A percentile compares a stretch with the other conserved stretches of the same genome.
These are phyloP conservation scores for Zosterops borbonicus DNA, from an alignment of 2,113 vertebrate genomes.

Conservation along the genomic window DNA sequence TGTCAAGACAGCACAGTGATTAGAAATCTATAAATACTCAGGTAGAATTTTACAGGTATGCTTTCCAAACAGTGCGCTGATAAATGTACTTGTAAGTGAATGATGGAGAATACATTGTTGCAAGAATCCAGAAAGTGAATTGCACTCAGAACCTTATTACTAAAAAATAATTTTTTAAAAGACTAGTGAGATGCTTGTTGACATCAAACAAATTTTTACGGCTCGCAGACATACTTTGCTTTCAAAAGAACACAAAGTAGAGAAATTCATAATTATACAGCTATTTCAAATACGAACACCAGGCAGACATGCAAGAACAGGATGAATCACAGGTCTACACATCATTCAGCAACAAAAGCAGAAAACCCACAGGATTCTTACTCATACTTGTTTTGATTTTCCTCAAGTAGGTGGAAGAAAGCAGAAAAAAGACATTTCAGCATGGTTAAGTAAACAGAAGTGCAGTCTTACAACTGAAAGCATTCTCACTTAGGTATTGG, in stretches of 20 bases:
- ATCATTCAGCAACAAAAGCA: background rate
- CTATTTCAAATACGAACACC: background rate
- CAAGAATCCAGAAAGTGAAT: background rate
- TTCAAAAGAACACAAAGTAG: background rate
- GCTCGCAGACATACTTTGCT: background rate
- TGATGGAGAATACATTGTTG: background rate
- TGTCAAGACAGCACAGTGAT: background rate
- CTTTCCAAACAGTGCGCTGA: background rate
- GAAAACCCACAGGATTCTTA: background rate
- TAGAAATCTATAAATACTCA: background rate
- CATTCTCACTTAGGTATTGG: background rate
- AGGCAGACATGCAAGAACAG: background rate
- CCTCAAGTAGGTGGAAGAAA: background rate
- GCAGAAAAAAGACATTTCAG: background rate
- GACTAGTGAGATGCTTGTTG: background rate
- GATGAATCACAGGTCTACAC: background rate
- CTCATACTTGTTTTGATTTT: background rate
- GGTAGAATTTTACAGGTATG: background rate
- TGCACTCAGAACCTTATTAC: background rate
- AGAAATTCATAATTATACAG: background rate
- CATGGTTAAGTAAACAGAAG: background rate
- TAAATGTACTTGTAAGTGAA: background rate
- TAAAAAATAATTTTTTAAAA: background rate
- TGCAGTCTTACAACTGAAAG: background rate
- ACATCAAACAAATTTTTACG: background rate